These are phyloP conservation scores for Tinamus guttatus DNA, from an alignment of 2,113 vertebrate species.

Conservation along the genomic window DNA sequence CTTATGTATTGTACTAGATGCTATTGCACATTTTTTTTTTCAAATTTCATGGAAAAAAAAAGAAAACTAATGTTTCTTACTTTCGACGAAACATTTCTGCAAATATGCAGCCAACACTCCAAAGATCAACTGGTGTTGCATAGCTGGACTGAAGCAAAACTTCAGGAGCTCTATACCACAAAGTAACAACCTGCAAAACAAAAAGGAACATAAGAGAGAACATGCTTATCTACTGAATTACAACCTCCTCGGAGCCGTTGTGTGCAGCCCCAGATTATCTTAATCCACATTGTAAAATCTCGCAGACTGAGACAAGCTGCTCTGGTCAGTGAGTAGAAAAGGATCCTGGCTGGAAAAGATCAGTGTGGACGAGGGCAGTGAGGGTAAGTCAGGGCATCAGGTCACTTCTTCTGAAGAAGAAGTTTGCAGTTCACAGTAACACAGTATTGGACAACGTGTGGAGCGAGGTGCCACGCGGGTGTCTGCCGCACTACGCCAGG, in stretches of 20 bases:
- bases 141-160: constrained; percentile 98
- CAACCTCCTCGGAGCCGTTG: neutral
- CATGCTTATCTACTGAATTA: neutral
- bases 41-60: constrained; percentile 5
- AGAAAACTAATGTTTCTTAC: constrained; percentile 80
- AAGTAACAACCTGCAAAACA: constrained; percentile 91
- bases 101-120: constrained; percentile 99
- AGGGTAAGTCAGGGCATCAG: neutral
- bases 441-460: neutral
- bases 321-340: neutral
- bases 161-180: constrained; percentile 98
- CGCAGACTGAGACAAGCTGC: neutral
- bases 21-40: neutral
- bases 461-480: rapidly evolving
- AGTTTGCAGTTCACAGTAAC: neutral
- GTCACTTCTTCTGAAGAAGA: neutral
- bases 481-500: too few species aligned
- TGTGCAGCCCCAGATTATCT: neutral
- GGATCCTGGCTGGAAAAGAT: neutral
- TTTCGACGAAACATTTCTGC: constrained; percentile 98
- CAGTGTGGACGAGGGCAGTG: neutral
- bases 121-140: constrained; percentile 96
- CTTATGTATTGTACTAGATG: neutral
- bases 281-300: neutral
- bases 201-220: neutral